A percentile compares a stretch with the other conserved stretches of the same genome.
Evolutionary conservation across 1,140 invertebrate species (phyloP).

Genomic region (Diorhabda elongata): DNA sequence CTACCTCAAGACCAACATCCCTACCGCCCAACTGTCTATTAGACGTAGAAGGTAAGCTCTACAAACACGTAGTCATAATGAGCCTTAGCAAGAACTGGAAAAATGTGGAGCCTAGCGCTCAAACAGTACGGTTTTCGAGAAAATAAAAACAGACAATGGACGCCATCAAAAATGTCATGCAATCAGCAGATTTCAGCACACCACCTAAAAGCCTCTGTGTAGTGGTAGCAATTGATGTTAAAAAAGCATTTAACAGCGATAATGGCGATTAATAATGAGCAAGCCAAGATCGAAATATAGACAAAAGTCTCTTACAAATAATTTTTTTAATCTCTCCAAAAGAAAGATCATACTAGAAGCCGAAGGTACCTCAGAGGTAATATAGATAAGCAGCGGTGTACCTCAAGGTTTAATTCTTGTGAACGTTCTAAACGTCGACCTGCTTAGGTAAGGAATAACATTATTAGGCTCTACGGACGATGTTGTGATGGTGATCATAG

Average conservation of each 20-base stretch:
- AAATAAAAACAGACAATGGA: constrained; percentile 7
- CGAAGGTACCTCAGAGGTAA: neutral
- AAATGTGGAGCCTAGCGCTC: neutral
- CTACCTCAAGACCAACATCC: neutral
- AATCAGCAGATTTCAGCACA: neutral
- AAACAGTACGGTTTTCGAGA: constrained; percentile 3
- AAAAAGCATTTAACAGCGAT: constrained; percentile 20
- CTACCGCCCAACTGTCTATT: neutral
- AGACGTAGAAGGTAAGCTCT: constrained; percentile 4
- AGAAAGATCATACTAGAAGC: neutral
- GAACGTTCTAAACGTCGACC: too few species aligned
- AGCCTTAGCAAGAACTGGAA: neutral
- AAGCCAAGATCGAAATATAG: neutral
- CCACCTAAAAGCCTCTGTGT: neutral
- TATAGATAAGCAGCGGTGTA: constrained; percentile 41
- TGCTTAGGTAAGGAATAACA: too few species aligned
- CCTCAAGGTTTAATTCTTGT: constrained; percentile 47
- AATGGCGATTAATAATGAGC: neutral
- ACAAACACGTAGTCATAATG: neutral
- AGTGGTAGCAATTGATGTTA: constrained; percentile 15
- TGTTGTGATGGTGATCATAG: too few species aligned
- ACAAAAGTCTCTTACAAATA: neutral
- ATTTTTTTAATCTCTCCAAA: constrained; percentile 10
- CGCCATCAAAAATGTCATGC: neutral
- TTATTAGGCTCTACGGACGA: too few species aligned